Evolutionary conservation across 1,140 invertebrate species (phyloP).

Genomic region (Drosophila burlai): DNA sequence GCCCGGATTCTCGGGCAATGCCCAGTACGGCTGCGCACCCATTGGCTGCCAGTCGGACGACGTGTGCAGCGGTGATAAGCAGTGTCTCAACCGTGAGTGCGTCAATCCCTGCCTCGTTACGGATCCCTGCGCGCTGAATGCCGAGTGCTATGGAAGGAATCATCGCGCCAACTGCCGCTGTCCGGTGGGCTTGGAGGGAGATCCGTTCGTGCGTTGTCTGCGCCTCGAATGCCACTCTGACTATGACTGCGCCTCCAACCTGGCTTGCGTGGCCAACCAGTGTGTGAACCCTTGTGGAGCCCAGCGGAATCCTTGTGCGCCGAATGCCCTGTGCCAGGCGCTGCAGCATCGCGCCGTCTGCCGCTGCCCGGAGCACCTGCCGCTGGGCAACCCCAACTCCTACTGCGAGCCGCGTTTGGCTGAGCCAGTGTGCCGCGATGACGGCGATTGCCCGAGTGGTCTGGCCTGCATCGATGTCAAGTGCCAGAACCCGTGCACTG

Average conservation of each 20-base stretch:
- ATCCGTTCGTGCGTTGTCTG: slow-evolving; percentile 92
- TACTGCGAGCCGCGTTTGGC: slow-evolving; percentile 89
- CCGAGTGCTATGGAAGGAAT: slow-evolving; percentile 92
- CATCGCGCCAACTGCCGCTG: slow-evolving; percentile 92
- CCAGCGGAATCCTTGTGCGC: slow-evolving; percentile 89
- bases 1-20: slow-evolving; percentile 92
- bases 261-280: slow-evolving; percentile 89
- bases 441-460: slow-evolving; percentile 92
- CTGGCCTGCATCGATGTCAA: slow-evolving; percentile 92
- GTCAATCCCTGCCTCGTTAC: slow-evolving; percentile 91
- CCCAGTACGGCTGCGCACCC: slow-evolving; percentile 92
- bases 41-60: slow-evolving; percentile 93
- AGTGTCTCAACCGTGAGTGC: slow-evolving; percentile 93
- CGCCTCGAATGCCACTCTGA: slow-evolving; percentile 92
- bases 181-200: slow-evolving; percentile 89
- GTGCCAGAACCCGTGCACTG: slow-evolving; percentile 92
- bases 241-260: slow-evolving; percentile 90
- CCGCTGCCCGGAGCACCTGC: slow-evolving; percentile 90
- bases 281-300: slow-evolving; percentile 92
- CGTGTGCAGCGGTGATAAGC: slow-evolving; percentile 91
- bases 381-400: slow-evolving; percentile 91
- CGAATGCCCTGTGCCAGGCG: slow-evolving; percentile 92
- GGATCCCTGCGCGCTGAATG: slow-evolving; percentile 92
- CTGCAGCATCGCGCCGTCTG: slow-evolving; percentile 91
- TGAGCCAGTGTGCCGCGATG: slow-evolving; percentile 89